phyloP scores from a whole-genome alignment of 1,140 invertebrate genomes.

The Drosophila sp. region DNA sequence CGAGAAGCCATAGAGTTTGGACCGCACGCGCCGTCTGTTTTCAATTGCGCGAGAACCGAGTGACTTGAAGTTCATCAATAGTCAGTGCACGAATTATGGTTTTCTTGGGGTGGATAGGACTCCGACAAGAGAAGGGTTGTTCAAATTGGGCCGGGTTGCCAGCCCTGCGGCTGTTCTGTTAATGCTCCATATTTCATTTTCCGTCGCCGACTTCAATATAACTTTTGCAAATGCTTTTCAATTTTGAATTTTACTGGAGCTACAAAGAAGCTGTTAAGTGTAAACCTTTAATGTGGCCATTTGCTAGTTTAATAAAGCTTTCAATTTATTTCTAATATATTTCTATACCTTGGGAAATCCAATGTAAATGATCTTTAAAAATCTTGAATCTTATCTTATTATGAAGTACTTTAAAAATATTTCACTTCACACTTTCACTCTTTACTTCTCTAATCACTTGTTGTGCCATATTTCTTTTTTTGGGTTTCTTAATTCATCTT shows the following conservation, averaged over 20 bases:
- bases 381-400: too few species aligned
- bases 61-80: conserved; percentile 66
- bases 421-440: too few species aligned
- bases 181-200: conserved; percentile 36
- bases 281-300: background rate
- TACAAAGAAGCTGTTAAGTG: background rate
- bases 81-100: conserved; percentile 53
- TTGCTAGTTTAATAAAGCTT: background rate
- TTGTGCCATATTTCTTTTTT: too few species aligned
- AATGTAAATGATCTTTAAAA: too few species aligned
- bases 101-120: background rate
- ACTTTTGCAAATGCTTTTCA: conserved; percentile 31
- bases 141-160: conserved; percentile 1
- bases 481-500: too few species aligned
- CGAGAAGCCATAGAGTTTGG: conserved; percentile 49
- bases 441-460: too few species aligned
- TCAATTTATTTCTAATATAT: too few species aligned
- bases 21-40: conserved; percentile 68
- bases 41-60: conserved; percentile 45
- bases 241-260: conserved; percentile 2
- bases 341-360: too few species aligned
- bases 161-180: conserved; percentile 3
- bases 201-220: conserved; percentile 21
- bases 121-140: background rate
- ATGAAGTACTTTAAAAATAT: too few species aligned